A percentile compares a stretch with the other conserved stretches of the same genome.
These are phyloP conservation scores for Lerema accius DNA, from an alignment of 1,140 invertebrate species.

Conservation along the genomic window DNA sequence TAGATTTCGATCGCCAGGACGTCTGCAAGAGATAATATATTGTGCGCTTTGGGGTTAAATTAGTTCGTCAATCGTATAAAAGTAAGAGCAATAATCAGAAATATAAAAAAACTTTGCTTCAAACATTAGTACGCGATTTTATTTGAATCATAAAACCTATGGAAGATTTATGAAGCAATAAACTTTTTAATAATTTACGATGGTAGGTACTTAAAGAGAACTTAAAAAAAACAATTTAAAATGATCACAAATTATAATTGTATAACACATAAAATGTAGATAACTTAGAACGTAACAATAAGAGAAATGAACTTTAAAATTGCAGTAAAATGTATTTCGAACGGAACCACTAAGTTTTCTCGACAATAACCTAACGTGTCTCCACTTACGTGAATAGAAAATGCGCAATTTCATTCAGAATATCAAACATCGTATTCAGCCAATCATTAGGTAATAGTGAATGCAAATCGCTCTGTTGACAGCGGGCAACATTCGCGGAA, in stretches of 20 bases:
- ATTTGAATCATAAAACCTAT: too few species aligned
- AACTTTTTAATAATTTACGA: too few species aligned
- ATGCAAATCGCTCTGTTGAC: conserved; percentile 33
- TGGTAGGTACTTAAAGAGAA: too few species aligned
- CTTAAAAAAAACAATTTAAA: too few species aligned
- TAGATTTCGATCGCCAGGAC: conserved; percentile 72
- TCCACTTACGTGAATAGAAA: conserved; percentile 30
- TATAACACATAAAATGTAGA: too few species aligned
- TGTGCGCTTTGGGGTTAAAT: conserved; percentile 7
- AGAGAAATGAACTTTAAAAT: background rate
- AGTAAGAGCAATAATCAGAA: background rate
- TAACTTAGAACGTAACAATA: background rate
- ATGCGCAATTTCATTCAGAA: conserved; percentile 26
- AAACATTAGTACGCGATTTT: too few species aligned
- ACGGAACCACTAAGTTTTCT: background rate
- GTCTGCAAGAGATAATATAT: conserved; percentile 29
- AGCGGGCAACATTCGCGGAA: conserved; percentile 42
- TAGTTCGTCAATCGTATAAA: background rate
- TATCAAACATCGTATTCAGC: conserved; percentile 17
- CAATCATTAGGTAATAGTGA: conserved; percentile 33
- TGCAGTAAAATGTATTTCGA: conserved; percentile 1
- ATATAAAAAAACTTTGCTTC: background rate
- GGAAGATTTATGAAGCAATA: too few species aligned
- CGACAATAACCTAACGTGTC: conserved; percentile 6
- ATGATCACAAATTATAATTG: too few species aligned